A percentile compares a stretch with the other conserved stretches of the same genome.
phyloP scores from a whole-genome alignment of 2,113 vertebrate species.

The Spea bombifrons region DNA sequence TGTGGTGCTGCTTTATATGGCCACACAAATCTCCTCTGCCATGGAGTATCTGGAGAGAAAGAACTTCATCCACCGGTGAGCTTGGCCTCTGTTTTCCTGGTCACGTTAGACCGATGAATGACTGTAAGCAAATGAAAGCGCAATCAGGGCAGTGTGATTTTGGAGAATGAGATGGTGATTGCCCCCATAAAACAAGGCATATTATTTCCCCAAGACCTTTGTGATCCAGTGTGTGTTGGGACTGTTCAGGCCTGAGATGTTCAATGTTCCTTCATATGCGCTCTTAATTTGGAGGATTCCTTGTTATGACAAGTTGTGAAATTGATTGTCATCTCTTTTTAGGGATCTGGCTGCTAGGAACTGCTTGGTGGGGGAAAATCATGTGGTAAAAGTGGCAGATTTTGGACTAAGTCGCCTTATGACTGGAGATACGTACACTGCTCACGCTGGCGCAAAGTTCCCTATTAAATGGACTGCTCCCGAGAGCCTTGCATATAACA shows the following conservation, averaged over 20 bases:
- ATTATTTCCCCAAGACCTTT: too few species aligned
- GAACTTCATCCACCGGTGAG: slow-evolving; percentile 96
- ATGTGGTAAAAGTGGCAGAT: slow-evolving; percentile 96
- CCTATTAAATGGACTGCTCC: slow-evolving; percentile 99
- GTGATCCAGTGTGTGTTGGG: not conserved
- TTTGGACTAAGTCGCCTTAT: slow-evolving; percentile 94
- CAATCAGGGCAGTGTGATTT: too few species aligned
- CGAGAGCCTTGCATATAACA: slow-evolving; percentile 96
- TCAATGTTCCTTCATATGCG: not conserved
- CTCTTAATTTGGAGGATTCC: not conserved
- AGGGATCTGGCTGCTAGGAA: slow-evolving; percentile 96
- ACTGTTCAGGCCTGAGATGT: not conserved
- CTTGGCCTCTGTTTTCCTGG: not conserved
- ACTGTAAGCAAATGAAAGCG: too few species aligned
- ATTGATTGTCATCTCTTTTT: slow-evolving; percentile 4
- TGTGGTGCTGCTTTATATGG: slow-evolving; percentile 96
- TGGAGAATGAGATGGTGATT: too few species aligned
- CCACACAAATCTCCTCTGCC: slow-evolving; percentile 97
- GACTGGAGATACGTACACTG: slow-evolving; percentile 98
- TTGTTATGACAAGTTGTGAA: not conserved
- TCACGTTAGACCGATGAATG: too few species aligned
- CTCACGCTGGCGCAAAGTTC: slow-evolving; percentile 97
- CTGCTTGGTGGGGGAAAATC: slow-evolving; percentile 95
- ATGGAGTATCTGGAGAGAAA: slow-evolving; percentile 99
- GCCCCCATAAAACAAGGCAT: too few species aligned